These are phyloP conservation scores for Peromyscus maniculatus DNA, from an alignment of 2,113 vertebrate species.

Conservation along the genomic window DNA sequence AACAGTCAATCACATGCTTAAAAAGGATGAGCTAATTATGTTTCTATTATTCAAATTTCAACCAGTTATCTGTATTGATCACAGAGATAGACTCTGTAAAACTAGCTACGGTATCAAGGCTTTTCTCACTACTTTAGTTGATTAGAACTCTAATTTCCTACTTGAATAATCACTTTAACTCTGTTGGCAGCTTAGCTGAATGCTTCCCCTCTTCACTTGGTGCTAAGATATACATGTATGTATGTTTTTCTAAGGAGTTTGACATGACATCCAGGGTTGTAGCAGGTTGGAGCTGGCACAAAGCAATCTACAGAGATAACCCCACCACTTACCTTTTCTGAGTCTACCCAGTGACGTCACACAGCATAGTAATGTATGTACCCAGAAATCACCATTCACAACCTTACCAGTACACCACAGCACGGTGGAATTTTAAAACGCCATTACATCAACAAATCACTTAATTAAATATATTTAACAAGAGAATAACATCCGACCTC, in stretches of 20 bases:
- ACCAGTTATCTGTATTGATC: neutral
- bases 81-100: neutral
- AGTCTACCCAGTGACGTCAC: neutral
- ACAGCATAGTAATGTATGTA: accelerated
- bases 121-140: neutral
- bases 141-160: neutral
- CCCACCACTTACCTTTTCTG: neutral
- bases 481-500: neutral
- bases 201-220: neutral
- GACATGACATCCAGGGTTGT: neutral
- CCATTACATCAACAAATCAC: neutral
- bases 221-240: neutral
- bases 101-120: neutral
- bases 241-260: neutral
- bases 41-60: neutral
- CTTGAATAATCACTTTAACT: neutral
- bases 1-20: neutral
- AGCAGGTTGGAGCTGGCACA: neutral
- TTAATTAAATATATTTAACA: neutral
- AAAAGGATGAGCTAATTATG: neutral
- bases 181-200: neutral
- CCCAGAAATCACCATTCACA: neutral
- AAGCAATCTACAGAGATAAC: neutral
- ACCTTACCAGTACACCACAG: too few species aligned
- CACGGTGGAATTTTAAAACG: neutral